phyloP scores from a whole-genome alignment of 2,797 vertebrate genomes.

The Diplodus puntazzo region DNA sequence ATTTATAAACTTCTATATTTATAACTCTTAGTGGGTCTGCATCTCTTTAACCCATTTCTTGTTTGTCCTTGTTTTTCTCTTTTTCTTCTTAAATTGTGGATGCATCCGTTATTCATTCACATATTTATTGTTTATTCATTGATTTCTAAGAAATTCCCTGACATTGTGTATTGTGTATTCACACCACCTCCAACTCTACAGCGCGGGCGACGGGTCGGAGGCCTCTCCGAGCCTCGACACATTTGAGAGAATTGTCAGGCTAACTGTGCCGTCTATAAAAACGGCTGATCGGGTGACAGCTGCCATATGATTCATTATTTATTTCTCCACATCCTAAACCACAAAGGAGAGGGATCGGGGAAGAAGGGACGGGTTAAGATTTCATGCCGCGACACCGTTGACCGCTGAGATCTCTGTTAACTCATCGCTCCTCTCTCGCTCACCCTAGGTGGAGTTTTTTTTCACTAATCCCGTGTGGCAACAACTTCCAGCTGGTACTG shows the following conservation, averaged over 20 bases:
- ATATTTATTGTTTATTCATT: no score
- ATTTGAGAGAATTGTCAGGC: constrained; percentile 11
- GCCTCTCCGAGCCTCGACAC: constrained; percentile 22
- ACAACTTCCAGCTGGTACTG: constrained; percentile 18
- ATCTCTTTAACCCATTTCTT: no score
- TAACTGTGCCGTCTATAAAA: constrained; percentile 8
- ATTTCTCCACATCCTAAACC: constrained; percentile 29
- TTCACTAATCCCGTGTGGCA: not conserved
- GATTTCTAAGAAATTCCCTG: not conserved
- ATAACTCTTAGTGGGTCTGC: no score
- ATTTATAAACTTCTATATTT: no score
- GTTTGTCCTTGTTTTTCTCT: no score
- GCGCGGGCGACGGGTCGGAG: not conserved
- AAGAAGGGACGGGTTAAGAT: constrained; percentile 17
- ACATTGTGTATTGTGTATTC: constrained; percentile 12
- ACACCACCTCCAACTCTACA: not conserved
- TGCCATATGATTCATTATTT: constrained; percentile 48
- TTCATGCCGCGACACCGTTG: constrained; percentile 17
- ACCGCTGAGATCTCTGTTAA: constrained; percentile 16
- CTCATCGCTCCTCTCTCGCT: constrained; percentile 2
- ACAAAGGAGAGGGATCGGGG: constrained; percentile 33
- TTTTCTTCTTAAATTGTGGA: no score
- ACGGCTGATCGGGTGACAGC: constrained; percentile 19
- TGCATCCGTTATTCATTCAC: no score
- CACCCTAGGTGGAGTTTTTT: not conserved